Conservation (phyloP, 2,113 vertebrate species). For the Oenanthe melanoleuca region DNA sequence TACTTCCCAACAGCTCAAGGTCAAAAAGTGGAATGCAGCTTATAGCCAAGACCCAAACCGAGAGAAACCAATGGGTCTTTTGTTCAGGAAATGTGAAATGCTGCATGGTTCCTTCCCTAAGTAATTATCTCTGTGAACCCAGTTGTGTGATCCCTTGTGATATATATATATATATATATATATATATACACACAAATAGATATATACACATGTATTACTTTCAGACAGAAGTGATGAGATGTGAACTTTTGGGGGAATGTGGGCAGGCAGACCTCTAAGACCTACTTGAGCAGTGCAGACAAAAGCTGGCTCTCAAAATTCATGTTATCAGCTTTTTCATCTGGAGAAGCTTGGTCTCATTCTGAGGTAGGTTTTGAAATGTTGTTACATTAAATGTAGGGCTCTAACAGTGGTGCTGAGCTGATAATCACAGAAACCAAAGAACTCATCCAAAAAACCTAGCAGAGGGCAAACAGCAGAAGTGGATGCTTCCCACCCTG, state of each 20-base stretch:
- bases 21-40: neutral
- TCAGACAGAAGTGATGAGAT: neutral
- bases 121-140: neutral
- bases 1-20: neutral
- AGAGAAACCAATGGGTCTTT: neutral
- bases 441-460: neutral
- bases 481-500: neutral
- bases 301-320: neutral
- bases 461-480: neutral
- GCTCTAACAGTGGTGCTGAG: neutral
- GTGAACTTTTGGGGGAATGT: neutral
- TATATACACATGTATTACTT: neutral
- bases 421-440: neutral
- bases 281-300: neutral
- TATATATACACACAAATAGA: neutral
- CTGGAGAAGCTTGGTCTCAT: neutral
- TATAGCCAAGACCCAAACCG: neutral
- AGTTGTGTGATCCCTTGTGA: neutral
- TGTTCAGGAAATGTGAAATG: neutral
- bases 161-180: rapidly evolving
- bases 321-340: neutral
- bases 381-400: neutral
- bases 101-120: neutral
- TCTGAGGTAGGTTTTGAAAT: neutral
- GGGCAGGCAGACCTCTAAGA: neutral